phyloP scores from a whole-genome alignment of 1,140 invertebrate species.

The Orius insidiosus region DNA sequence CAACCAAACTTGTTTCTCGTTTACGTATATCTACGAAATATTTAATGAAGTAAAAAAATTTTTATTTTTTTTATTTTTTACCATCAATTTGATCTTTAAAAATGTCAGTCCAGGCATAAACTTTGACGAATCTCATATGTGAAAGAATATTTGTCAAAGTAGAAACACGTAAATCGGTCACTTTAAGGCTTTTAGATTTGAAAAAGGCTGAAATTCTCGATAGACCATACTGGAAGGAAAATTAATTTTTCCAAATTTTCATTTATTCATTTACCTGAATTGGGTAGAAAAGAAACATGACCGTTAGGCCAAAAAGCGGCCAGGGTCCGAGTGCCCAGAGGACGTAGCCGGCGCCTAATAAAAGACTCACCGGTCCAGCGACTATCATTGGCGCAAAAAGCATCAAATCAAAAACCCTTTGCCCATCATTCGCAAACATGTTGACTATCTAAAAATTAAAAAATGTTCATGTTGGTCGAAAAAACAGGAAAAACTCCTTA shows the following conservation, averaged over 20 bases:
- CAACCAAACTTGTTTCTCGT: constrained; percentile 34
- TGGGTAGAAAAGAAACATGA: constrained; percentile 46
- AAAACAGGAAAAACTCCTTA: no score
- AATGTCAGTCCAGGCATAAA: constrained; percentile 70
- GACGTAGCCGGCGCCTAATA: constrained; percentile 39
- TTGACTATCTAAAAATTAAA: constrained; percentile 39
- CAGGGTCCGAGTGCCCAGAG: constrained; percentile 39
- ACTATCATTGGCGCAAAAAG: constrained; percentile 41
- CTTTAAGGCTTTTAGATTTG: constrained; percentile 28
- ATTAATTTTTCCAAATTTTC: constrained; percentile 7
- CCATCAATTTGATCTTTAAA: constrained; percentile 24
- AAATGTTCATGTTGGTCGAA: background rate
- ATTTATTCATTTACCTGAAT: constrained; percentile 36
- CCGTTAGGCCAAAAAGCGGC: constrained; percentile 39
- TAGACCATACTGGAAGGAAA: constrained; percentile 29
- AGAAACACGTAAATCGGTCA: constrained; percentile 38
- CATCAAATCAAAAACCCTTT: constrained; percentile 44
- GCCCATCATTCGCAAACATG: constrained; percentile 47
- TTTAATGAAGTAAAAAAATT: constrained; percentile 2
- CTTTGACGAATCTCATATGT: constrained; percentile 60
- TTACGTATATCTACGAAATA: constrained; percentile 38
- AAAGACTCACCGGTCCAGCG: constrained; percentile 40
- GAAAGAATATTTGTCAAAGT: constrained; percentile 37
- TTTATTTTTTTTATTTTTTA: constrained; percentile 14
- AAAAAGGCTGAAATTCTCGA: constrained; percentile 31